Percentiles rank a stretch among this genome's conserved stretches.
These are phyloP conservation scores for Hyles euphorbiae DNA, from an alignment of 1,140 invertebrate species.

Conservation along the genomic window DNA sequence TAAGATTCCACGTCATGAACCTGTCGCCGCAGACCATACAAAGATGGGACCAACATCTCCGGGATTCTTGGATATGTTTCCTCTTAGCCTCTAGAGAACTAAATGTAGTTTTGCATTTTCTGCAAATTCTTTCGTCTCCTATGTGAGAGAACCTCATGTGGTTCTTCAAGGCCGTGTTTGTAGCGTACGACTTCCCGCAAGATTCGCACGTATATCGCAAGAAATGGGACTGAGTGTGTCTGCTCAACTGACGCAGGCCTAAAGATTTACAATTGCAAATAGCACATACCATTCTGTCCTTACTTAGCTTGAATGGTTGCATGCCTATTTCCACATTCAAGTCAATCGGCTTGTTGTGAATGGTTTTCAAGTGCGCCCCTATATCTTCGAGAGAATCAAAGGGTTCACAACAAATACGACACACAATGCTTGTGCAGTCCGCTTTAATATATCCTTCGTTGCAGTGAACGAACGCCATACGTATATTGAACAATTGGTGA, in stretches of 20 bases:
- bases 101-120: conserved; percentile 19
- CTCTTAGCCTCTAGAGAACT: conserved; percentile 5
- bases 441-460: conserved; percentile 37
- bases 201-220: conserved; percentile 37
- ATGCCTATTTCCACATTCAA: conserved; percentile 26
- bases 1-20: conserved; percentile 19
- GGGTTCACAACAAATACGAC: conserved; percentile 26
- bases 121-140: conserved; percentile 25
- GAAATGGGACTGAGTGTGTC: conserved; percentile 38
- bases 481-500: conserved; percentile 26
- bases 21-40: conserved; percentile 23
- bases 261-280: conserved; percentile 27
- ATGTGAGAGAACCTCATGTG: conserved; percentile 36
- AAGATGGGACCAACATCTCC: conserved; percentile 27
- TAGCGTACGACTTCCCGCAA: conserved; percentile 39
- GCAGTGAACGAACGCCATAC: conserved; percentile 32
- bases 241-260: conserved; percentile 27
- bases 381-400: conserved; percentile 24
- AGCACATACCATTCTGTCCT: conserved; percentile 29
- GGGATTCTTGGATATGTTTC: conserved; percentile 15
- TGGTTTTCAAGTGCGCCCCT: conserved; percentile 21
- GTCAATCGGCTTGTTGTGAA: conserved; percentile 25
- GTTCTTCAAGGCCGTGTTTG: conserved; percentile 20
- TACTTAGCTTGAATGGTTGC: conserved; percentile 30
- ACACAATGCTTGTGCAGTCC: conserved; percentile 33